Evolutionary conservation across 2,888 invertebrate genomes (phyloP), one percentile per base, ranked within the genome.

Genomic region (Eristalis tenax): DNA sequence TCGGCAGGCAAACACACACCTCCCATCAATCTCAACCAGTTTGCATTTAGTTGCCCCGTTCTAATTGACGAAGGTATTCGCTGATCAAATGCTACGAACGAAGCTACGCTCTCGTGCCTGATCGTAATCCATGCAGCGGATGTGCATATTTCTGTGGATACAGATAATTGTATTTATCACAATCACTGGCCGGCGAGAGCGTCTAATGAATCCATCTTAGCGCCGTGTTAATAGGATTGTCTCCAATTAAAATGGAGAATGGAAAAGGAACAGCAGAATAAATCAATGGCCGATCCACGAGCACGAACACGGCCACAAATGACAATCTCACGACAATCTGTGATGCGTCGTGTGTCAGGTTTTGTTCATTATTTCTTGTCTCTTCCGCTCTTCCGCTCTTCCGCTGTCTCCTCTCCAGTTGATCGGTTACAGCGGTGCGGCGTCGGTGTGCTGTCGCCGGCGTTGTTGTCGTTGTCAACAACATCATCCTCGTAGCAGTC

Each of bases 221-320:
- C 76, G 56, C 43, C 69, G 59, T 64, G 69, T 68, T 78, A 66
- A 74, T 78, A 56, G 18, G 22, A 70, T 74, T 61, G 74, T 61
- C 50, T 77, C 61, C 85, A 82, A 86, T 86, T 86, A 82, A 76
- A 76, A 76, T 63, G n/a, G 59, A 66, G 56, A 84, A 74, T 43
- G 11, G 50, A 32, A 22, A 57, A 61, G 15, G 56, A 8, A 15
- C 22, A 70, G 15, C 13, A 50, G 50, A 50, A 18, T 50, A 50
- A 84, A 81, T 82, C 82, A 86, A 86, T 77, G 74, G 69, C 65
- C 69, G 50, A 50, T 18, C 50, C 18, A 50, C 50, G 18, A 18
- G 1, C n/a, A 13, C 50, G 8, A 8, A 8, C 38, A 38, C 13
- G 38, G n/a, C 63, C 63, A 40, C 26, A 71, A 84, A 85, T 77